Conservation (phyloP, 2,797 vertebrate species). For the Heteromormyrus szaboi region DNA sequence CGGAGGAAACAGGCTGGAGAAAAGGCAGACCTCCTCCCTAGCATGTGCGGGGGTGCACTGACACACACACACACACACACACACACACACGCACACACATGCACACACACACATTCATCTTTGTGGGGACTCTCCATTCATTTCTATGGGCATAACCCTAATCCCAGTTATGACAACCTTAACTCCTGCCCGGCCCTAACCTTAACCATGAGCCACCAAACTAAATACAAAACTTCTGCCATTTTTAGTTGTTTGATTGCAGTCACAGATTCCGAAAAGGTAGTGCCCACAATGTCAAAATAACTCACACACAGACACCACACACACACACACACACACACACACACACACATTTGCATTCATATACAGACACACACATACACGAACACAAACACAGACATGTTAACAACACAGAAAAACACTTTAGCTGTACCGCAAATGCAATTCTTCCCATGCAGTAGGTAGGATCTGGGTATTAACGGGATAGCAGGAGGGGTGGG, state of each 20-base stretch:
- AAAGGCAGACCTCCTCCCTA: background rate
- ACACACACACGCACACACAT: background rate
- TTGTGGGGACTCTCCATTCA: background rate
- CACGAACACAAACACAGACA: background rate
- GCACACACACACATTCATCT: background rate
- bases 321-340: too few species aligned
- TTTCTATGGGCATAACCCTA: background rate
- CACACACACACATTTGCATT: background rate
- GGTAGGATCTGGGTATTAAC: constrained; percentile 13
- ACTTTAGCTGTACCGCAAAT: background rate
- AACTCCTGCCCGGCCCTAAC: background rate
- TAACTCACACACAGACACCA: background rate
- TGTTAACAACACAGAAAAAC: background rate
- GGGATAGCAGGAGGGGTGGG: background rate
- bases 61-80: background rate
- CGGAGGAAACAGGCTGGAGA: constrained; percentile 2
- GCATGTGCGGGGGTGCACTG: background rate
- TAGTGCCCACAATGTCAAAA: too few species aligned
- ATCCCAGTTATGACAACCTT: background rate
- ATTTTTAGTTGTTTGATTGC: too few species aligned
- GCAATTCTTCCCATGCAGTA: constrained; percentile 23
- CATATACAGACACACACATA: background rate
- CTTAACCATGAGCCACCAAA: too few species aligned
- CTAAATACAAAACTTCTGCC: too few species aligned
- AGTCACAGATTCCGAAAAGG: too few species aligned